Conservation (phyloP, 2,888 invertebrate genomes). For the Apantesis nais region DNA sequence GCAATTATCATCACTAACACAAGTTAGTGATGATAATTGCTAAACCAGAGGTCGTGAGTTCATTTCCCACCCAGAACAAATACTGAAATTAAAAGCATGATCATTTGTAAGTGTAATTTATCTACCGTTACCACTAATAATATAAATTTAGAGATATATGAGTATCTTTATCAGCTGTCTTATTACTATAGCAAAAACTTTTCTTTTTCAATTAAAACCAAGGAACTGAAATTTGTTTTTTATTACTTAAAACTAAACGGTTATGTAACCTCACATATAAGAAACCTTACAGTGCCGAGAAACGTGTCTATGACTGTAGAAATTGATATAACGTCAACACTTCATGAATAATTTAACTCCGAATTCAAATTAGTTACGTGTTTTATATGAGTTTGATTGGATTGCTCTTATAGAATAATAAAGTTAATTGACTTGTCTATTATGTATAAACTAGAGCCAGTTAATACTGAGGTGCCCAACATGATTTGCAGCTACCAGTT, state of each 20-base stretch:
- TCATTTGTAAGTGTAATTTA: not conserved
- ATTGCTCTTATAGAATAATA: conserved; percentile 27
- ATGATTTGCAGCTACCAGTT: conserved; percentile 19
- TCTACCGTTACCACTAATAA: too few species aligned
- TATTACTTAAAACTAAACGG: conserved; percentile 21
- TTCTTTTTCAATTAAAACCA: not conserved
- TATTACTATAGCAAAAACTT: not conserved
- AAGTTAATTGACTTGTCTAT: conserved; percentile 27
- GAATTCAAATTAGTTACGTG: conserved; percentile 36
- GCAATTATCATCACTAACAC: too few species aligned
- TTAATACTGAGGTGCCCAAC: conserved; percentile 8
- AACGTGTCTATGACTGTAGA: conserved; percentile 33
- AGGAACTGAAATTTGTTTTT: not conserved
- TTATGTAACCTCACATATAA: conserved; percentile 35
- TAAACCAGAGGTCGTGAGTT: not conserved
- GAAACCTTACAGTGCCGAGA: conserved; percentile 37
- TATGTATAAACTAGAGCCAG: conserved; percentile 21
- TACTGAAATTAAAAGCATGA: not conserved
- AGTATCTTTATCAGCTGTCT: not conserved
- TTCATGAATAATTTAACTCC: conserved; percentile 46
- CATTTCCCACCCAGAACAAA: not conserved
- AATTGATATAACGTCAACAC: conserved; percentile 33
- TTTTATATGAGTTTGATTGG: conserved; percentile 39
- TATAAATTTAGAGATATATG: too few species aligned
- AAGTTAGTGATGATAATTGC: not conserved